phyloP scores from a whole-genome alignment of 2,888 invertebrate species.

The Oxystoma pomonae region DNA sequence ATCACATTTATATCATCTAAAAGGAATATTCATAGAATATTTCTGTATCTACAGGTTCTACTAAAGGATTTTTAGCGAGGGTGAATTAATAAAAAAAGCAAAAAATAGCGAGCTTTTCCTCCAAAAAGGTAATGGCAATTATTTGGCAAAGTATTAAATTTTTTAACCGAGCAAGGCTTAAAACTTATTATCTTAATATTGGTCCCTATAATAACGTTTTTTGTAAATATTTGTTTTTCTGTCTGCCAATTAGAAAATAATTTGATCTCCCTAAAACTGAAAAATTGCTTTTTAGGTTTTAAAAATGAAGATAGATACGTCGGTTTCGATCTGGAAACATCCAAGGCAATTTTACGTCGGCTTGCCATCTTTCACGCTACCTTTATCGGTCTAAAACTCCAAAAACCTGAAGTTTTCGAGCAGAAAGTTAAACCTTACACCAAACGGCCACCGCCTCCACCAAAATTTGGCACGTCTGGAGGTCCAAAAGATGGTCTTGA shows the following conservation, averaged over 20 bases:
- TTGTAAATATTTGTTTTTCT: neutral
- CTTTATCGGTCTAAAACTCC: conserved; percentile 9
- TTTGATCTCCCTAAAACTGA: neutral
- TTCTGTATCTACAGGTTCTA: too few species aligned
- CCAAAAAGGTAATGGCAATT: too few species aligned
- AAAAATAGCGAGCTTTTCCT: too few species aligned
- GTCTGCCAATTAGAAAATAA: neutral
- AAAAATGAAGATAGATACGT: conserved; percentile 13
- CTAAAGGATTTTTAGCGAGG: too few species aligned
- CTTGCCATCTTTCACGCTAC: conserved; percentile 13
- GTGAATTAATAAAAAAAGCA: too few species aligned
- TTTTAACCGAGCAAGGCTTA: neutral
- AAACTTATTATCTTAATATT: neutral
- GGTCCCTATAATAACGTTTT: neutral
- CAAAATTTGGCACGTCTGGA: neutral
- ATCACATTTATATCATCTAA: too few species aligned
- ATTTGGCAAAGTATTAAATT: too few species aligned
- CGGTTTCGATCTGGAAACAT: conserved; percentile 11
- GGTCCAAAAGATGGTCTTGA: neutral
- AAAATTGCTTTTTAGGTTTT: conserved; percentile 15
- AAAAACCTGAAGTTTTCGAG: conserved; percentile 12
- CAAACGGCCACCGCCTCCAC: neutral
- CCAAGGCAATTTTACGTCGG: conserved; percentile 13
- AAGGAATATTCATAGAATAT: too few species aligned
- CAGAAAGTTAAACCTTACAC: neutral